Conservation (phyloP, 2,888 invertebrate genomes). For the Diabrotica balteata region DNA sequence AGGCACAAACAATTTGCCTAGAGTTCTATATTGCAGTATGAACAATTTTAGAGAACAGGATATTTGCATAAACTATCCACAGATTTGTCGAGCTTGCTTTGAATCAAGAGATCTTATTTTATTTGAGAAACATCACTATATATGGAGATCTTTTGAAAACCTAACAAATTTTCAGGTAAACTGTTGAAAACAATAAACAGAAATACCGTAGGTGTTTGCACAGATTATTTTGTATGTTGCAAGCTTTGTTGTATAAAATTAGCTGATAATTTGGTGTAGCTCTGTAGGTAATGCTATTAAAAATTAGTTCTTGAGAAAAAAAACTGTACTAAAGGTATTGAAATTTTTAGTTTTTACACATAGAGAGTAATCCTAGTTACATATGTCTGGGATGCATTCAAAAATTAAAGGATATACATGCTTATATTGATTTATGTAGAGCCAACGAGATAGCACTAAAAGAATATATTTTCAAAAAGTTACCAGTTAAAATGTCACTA, state of each 20-base stretch:
- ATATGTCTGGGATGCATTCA: conserved; percentile 8
- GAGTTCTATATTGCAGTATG: neutral
- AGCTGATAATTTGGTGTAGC: no score
- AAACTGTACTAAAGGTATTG: no score
- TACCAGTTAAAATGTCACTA: neutral
- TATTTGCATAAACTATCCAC: conserved; percentile 8
- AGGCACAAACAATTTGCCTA: no score
- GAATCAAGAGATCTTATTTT: conserved; percentile 5
- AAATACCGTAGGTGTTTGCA: neutral
- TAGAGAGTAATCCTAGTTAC: conserved; percentile 1
- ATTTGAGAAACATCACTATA: conserved; percentile 8
- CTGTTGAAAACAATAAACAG: neutral
- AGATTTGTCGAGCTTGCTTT: conserved; percentile 11
- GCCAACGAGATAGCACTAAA: conserved; percentile 5
- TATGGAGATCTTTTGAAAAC: conserved; percentile 8
- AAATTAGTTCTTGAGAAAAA: no score
- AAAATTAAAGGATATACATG: conserved; percentile 5
- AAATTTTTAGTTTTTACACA: neutral
- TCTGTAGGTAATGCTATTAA: no score
- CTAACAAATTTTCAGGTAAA: conserved; percentile 12
- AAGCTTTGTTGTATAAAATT: no score
- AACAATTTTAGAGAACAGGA: conserved; percentile 2
- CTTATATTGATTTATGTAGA: conserved; percentile 10
- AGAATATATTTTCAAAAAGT: conserved; percentile 5
- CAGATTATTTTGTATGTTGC: no score